A percentile compares a stretch with the other conserved stretches of the same genome.
Conservation (phyloP, 1,140 invertebrate species). For the Drosophila ambigua region DNA sequence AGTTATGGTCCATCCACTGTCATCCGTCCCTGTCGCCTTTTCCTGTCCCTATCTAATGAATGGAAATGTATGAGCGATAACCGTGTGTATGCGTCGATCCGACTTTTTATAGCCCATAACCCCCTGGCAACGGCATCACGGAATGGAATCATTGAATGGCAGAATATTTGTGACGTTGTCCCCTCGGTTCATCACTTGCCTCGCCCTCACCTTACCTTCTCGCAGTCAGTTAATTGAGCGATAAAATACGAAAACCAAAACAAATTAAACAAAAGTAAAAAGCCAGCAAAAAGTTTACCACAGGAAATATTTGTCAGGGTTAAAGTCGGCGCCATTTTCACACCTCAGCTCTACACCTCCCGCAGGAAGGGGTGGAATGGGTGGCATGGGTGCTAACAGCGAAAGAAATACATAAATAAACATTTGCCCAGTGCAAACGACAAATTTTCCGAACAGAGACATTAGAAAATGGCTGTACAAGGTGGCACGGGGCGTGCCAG, state of each 20-base stretch:
- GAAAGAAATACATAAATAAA: conserved; percentile 53
- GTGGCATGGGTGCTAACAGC: background rate
- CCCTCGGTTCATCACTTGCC: conserved; percentile 41
- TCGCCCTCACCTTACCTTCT: conserved; percentile 20
- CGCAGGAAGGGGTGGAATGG: background rate
- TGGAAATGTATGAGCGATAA: conserved; percentile 64
- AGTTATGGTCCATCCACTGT: conserved; percentile 46
- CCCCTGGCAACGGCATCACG: conserved; percentile 21
- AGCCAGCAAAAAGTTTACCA: conserved; percentile 10
- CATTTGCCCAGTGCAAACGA: conserved; percentile 57
- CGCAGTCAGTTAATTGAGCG: conserved; percentile 63
- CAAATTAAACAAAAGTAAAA: conserved; percentile 58
- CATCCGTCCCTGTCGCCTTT: conserved; percentile 4
- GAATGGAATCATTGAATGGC: conserved; percentile 48
- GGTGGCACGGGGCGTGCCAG: conserved; percentile 3
- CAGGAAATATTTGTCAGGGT: conserved; percentile 27
- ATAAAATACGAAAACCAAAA: conserved; percentile 51
- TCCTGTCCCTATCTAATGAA: conserved; percentile 51
- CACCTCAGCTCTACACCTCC: conserved; percentile 15
- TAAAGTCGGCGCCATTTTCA: conserved; percentile 20
- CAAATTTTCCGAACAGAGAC: conserved; percentile 22
- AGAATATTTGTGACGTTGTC: conserved; percentile 42
- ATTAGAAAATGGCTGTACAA: conserved; percentile 26
- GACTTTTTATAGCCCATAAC: conserved; percentile 68
- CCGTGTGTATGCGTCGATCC: conserved; percentile 37